Conservation (phyloP, 1,140 invertebrate species). For the Pomacea maculata region DNA sequence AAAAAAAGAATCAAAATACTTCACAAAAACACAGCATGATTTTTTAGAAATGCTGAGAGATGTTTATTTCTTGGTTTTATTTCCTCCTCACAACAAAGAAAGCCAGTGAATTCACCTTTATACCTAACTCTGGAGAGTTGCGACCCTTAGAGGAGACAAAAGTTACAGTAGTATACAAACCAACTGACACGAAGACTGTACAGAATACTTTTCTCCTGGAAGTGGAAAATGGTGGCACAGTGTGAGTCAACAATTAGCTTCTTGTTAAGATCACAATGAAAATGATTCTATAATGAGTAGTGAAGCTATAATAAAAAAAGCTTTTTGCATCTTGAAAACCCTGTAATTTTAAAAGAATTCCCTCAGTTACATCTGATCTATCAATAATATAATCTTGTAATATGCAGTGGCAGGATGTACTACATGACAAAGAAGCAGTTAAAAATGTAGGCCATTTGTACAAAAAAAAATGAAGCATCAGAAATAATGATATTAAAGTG, state of each 20-base stretch:
- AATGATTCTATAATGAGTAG: too few relatives aligned
- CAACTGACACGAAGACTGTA: slow-evolving; percentile 38
- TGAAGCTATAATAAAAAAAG: too few relatives aligned
- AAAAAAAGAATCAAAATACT: too few relatives aligned
- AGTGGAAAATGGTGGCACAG: slow-evolving; percentile 47
- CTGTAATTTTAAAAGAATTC: too few relatives aligned
- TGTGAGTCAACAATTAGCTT: slow-evolving; percentile 32
- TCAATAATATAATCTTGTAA: not conserved
- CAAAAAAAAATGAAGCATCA: too few relatives aligned
- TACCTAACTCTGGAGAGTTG: slow-evolving; percentile 40
- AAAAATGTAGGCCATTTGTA: not conserved
- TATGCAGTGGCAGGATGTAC: not conserved
- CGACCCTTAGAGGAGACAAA: slow-evolving; percentile 49
- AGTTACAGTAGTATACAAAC: slow-evolving; percentile 47
- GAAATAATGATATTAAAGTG: too few relatives aligned
- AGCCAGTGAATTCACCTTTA: slow-evolving; percentile 23
- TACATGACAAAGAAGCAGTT: not conserved
- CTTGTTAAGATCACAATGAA: not conserved
- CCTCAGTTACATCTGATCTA: not conserved
- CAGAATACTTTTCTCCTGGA: slow-evolving; percentile 46
- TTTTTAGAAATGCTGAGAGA: too few relatives aligned
- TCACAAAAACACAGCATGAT: too few relatives aligned
- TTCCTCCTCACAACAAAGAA: not conserved
- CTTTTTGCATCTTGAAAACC: too few relatives aligned
- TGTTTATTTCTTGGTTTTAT: too few relatives aligned